A percentile compares a stretch with the other conserved stretches of the same genome.
Conservation (phyloP, 37 sponge, comb jelly and placozoan genomes). For the Halisarca cf. caerulea region DNA sequence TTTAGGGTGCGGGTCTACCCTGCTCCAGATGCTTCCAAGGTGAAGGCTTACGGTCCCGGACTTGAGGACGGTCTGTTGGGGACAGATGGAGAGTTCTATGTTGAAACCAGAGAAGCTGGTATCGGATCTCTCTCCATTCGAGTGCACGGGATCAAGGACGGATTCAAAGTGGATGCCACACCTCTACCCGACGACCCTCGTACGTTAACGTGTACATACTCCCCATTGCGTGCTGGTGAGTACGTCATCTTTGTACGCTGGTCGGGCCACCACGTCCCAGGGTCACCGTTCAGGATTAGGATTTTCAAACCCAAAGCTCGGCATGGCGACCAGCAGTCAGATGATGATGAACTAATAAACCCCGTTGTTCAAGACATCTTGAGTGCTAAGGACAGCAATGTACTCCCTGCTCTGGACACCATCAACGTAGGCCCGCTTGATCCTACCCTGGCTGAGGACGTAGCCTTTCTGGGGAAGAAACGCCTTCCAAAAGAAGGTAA, state of each 20-base stretch:
- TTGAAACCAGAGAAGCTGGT: constrained; percentile 85
- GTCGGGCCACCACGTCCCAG: constrained; percentile 36
- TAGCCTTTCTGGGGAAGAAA: constrained; percentile 20
- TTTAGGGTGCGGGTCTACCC: constrained; percentile 77
- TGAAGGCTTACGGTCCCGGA: constrained; percentile 84
- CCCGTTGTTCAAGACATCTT: constrained; percentile 4
- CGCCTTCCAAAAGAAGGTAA: constrained; percentile 12
- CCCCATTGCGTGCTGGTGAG: constrained; percentile 25
- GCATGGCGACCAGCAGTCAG: constrained; percentile 10
- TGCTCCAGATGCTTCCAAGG: constrained; percentile 85
- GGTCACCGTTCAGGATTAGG: constrained; percentile 15
- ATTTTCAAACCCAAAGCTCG: constrained; percentile 19
- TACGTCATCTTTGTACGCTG: constrained; percentile 39
- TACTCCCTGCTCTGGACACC: neutral
- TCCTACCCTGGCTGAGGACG: constrained; percentile 16
- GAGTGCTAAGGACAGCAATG: constrained; percentile 13
- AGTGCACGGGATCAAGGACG: constrained; percentile 87
- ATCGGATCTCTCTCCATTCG: constrained; percentile 80
- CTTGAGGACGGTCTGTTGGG: constrained; percentile 35
- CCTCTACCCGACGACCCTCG: constrained; percentile 46
- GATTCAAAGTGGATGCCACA: constrained; percentile 76
- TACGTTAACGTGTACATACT: constrained; percentile 12
- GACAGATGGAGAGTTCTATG: constrained; percentile 58
- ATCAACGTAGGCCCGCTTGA: neutral
- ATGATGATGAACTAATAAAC: neutral